These are phyloP conservation scores for Tinamus guttatus DNA, from an alignment of 2,113 vertebrate genomes.

Conservation along the genomic window DNA sequence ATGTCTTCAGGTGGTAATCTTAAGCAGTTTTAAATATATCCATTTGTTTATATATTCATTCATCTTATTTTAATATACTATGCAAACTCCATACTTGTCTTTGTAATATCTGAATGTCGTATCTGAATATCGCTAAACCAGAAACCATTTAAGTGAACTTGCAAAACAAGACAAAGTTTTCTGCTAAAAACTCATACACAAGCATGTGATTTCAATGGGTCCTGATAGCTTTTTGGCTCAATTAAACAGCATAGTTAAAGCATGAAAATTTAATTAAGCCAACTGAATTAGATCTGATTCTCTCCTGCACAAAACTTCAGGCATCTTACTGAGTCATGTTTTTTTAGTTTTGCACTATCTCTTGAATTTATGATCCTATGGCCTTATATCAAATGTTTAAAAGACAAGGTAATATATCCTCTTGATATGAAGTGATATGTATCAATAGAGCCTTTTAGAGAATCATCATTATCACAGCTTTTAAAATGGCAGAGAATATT, in stretches of 20 bases:
- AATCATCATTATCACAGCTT: not conserved
- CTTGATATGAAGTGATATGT: not conserved
- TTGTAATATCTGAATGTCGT: not conserved
- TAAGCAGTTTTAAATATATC: not conserved
- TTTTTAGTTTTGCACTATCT: not conserved
- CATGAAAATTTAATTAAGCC: not conserved
- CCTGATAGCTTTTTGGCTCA: not conserved
- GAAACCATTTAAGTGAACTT: fast-evolving
- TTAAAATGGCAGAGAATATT: not conserved
- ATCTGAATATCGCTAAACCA: not conserved
- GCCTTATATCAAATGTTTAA: not conserved
- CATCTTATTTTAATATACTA: not conserved
- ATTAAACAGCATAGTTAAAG: not conserved
- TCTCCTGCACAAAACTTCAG: not conserved
- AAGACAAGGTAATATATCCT: not conserved
- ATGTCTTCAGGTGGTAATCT: not conserved
- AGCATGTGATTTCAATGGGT: not conserved
- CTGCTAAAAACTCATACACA: not conserved
- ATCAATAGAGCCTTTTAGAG: not conserved
- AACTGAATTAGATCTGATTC: not conserved
- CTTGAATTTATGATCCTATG: not conserved
- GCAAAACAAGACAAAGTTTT: not conserved
- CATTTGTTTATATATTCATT: not conserved
- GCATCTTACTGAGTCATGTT: not conserved
- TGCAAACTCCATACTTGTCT: not conserved